These are phyloP conservation scores for Malurus splendens DNA, from an alignment of 2,797 vertebrate genomes.

Conservation along the genomic window DNA sequence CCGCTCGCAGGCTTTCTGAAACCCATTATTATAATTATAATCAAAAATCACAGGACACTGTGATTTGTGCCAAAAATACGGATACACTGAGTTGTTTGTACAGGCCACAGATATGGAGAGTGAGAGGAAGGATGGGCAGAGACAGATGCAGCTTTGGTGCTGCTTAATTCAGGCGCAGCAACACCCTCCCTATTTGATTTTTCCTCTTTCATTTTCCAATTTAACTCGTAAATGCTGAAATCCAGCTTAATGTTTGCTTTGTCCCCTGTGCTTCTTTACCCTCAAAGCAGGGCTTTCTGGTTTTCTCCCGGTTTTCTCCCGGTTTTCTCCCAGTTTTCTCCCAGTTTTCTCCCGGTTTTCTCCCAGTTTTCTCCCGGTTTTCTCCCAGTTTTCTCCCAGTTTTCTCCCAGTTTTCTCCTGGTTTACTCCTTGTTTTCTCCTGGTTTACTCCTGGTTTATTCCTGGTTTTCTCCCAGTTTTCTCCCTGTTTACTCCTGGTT, in stretches of 20 bases:
- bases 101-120: neutral
- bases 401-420: too few relatives aligned
- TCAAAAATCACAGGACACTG: conserved; percentile 70
- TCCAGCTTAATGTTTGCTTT: neutral
- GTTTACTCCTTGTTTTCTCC: too few relatives aligned
- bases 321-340: too few relatives aligned
- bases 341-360: too few relatives aligned
- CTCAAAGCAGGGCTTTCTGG: neutral
- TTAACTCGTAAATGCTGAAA: conserved; percentile 15
- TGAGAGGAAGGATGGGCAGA: neutral
- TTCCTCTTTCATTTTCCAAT: neutral
- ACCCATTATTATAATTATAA: conserved; percentile 76
- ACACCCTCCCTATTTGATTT: neutral
- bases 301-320: too few relatives aligned
- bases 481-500: too few relatives aligned
- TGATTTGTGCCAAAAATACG: conserved; percentile 70
- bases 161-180: conserved; percentile 8
- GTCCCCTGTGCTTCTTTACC: neutral
- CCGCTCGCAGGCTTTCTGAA: conserved; percentile 67
- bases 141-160: neutral
- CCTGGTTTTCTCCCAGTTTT: too few relatives aligned
- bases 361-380: too few relatives aligned
- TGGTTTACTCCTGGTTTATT: too few relatives aligned
- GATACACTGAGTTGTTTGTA: conserved; percentile 36
- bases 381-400: too few relatives aligned